Conservation (phyloP, 2,113 vertebrate genomes). For the Xyrauchen texanus region DNA sequence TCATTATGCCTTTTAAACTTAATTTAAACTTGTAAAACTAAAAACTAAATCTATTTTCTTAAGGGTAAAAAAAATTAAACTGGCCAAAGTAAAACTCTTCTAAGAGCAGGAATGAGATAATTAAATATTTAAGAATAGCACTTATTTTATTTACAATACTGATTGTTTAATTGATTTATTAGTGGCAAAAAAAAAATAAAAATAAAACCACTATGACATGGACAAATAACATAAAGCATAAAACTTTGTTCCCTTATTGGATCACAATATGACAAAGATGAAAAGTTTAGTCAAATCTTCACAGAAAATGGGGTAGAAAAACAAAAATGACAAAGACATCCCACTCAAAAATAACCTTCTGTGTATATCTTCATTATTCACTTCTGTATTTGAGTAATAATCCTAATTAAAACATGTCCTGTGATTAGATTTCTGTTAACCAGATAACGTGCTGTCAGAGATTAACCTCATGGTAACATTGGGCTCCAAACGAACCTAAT, state of each 20-base stretch:
- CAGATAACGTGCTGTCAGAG: constrained; percentile 12
- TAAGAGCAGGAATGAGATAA: too few relatives aligned
- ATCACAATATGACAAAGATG: too few relatives aligned
- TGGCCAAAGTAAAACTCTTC: too few relatives aligned
- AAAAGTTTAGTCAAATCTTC: too few relatives aligned
- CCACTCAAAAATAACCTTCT: background rate
- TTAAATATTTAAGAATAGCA: too few relatives aligned
- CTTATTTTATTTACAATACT: too few relatives aligned
- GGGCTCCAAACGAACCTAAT: background rate
- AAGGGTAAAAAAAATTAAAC: background rate
- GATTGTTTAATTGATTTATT: too few relatives aligned
- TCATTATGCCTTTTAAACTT: too few relatives aligned
- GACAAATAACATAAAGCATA: too few relatives aligned
- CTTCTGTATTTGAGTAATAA: constrained; percentile 1
- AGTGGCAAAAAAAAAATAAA: too few relatives aligned
- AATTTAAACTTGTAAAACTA: background rate
- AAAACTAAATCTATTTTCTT: background rate
- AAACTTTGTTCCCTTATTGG: too few relatives aligned
- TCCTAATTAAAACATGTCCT: background rate
- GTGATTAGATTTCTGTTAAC: constrained; percentile 28
- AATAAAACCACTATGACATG: too few relatives aligned
- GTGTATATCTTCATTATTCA: background rate
- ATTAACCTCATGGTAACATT: background rate
- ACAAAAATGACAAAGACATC: background rate
- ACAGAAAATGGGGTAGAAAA: background rate